Conservation (phyloP, 1,140 invertebrate genomes). For the Drepana arcuata region DNA sequence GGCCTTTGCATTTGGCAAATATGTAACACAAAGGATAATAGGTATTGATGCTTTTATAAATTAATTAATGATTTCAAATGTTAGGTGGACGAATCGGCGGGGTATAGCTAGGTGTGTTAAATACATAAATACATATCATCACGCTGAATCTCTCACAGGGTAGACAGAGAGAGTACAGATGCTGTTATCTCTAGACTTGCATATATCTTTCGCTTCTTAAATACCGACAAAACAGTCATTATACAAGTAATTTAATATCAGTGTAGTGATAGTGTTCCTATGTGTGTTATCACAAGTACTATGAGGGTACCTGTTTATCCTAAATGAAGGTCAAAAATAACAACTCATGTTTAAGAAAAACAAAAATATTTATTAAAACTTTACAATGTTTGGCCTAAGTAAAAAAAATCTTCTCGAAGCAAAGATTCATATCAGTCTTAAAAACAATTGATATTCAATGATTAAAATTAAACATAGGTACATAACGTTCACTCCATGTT, state of each 20-base stretch:
- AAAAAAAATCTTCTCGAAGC: slow-evolving; percentile 4
- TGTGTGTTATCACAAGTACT: neutral
- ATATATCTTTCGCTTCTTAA: neutral
- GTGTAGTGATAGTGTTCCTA: neutral
- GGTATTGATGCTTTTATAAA: neutral
- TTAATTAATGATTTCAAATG: neutral
- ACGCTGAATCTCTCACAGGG: neutral
- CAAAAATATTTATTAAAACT: neutral
- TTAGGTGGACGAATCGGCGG: neutral
- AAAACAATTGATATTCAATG: slow-evolving; percentile 9
- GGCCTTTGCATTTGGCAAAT: too few relatives aligned
- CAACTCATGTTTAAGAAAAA: neutral
- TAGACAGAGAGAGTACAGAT: neutral
- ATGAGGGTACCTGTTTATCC: neutral
- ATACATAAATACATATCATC: neutral
- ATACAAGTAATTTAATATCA: neutral
- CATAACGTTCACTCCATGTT: neutral
- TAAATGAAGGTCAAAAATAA: neutral
- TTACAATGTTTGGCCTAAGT: slow-evolving; percentile 4
- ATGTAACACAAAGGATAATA: too few relatives aligned
- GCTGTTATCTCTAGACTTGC: neutral
- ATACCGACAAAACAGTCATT: neutral
- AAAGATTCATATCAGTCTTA: slow-evolving; percentile 28
- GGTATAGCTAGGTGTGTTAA: neutral
- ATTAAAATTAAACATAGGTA: neutral